Evolutionary conservation across 2,888 invertebrate species (phyloP), one percentile per base, ranked within the genome.

Genomic region (Pseudeuparius sepicola): DNA sequence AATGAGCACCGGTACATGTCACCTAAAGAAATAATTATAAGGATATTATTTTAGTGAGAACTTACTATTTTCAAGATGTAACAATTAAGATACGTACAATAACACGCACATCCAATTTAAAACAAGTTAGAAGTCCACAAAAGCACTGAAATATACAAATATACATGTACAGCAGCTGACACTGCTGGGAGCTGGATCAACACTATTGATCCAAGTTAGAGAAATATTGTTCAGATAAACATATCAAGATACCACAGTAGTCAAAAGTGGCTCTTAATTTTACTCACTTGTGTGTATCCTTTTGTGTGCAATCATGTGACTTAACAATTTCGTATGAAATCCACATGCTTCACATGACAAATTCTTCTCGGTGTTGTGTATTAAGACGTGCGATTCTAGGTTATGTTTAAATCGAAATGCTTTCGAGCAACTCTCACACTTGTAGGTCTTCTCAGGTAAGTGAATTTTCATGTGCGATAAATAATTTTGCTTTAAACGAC

Each of bases 311-410:
- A 73, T 70, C 51, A 78, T 66, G 53, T 78, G 74, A 45, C 74
- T 75, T 43, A 74, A 65, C 52, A 71, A 75, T 53, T 76, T 76
- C 20, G 77, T 76, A 39, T 71, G 67, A 54, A 77, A 79, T 5
- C 74, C 73, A 57, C 78, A 79, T n/a, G 67, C 64, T 41, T 76
- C 75, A 53, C 78, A 79, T 2, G 68, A 61, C 44, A 70, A 68
- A n/a, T 68, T 70, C 41, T 75, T 67, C 37, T 67, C 67, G 27
- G 65, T 46, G 24, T 64, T 63, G 50, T 75, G 75, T 2, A 64
- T 68, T 24, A 68, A 61, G 50, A 67, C 54, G 52, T 76, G 75
- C 36, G 70, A 68, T 43, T 73, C 72, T 37, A 75, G 54, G 14
- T 70, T 70, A 37, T 68, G 68, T 47, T 72, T 71, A 37, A 68